A percentile compares a stretch with the other conserved stretches of the same genome.
These are phyloP conservation scores for Neodiprion virginianus DNA, from an alignment of 1,140 invertebrate genomes.

Conservation along the genomic window DNA sequence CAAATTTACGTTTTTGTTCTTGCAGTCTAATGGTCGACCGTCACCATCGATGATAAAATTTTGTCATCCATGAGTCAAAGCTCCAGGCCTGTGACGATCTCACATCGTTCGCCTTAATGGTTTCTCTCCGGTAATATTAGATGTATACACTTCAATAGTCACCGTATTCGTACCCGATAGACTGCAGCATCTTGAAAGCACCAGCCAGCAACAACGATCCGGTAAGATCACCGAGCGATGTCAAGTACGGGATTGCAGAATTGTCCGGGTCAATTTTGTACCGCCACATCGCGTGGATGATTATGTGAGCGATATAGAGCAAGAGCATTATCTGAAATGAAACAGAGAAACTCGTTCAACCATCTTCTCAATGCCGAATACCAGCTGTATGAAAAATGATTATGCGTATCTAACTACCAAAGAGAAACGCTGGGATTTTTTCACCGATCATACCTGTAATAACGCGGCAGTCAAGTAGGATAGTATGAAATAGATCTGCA, in stretches of 20 bases:
- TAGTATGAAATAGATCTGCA: conserved; percentile 68
- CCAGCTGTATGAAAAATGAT: no score
- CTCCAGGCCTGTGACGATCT: no score
- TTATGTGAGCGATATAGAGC: conserved; percentile 83
- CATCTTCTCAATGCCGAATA: no score
- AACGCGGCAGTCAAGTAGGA: conserved; percentile 74
- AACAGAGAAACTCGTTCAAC: neutral
- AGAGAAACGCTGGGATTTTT: no score
- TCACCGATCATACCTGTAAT: conserved; percentile 60
- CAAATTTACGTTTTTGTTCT: no score
- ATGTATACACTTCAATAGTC: conserved; percentile 22
- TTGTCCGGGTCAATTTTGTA: conserved; percentile 94
- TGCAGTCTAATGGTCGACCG: no score
- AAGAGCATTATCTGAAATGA: conserved; percentile 77
- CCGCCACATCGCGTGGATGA: conserved; percentile 92
- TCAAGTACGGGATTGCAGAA: conserved; percentile 95
- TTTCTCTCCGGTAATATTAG: no score
- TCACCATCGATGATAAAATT: no score
- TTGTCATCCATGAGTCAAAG: no score
- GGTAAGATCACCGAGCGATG: conserved; percentile 90
- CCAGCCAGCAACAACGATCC: conserved; percentile 86
- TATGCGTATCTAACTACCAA: no score
- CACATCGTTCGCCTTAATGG: no score
- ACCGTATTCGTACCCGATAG: conserved; percentile 69
- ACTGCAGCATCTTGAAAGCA: conserved; percentile 82